Percentiles rank a stretch among this genome's conserved stretches.
Conservation (phyloP, 2,888 invertebrate genomes). For the Mythimna impura region DNA sequence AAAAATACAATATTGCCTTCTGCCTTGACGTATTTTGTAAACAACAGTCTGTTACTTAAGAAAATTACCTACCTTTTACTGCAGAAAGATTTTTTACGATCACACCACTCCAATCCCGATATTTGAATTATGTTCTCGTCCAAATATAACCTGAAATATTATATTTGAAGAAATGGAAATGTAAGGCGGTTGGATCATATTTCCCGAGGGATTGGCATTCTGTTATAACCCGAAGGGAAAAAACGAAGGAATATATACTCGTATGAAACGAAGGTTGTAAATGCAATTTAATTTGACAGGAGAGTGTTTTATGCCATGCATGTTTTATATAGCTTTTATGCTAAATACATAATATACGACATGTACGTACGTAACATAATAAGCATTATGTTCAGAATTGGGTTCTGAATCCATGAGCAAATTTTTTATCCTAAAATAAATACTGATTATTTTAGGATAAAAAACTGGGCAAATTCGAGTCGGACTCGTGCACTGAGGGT, state of each 20-base stretch:
- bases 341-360: too few relatives aligned
- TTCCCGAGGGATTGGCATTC: conserved; percentile 28
- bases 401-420: too few relatives aligned
- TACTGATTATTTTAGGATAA: too few relatives aligned
- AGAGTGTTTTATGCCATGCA: not conserved
- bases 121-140: conserved; percentile 20
- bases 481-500: too few relatives aligned
- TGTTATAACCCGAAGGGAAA: conserved; percentile 13
- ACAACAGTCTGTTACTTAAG: not conserved
- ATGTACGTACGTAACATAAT: too few relatives aligned
- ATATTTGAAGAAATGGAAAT: conserved; percentile 23
- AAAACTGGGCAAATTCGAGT: too few relatives aligned
- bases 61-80: not conserved
- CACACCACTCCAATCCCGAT: not conserved
- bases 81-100: not conserved
- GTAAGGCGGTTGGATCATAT: conserved; percentile 21
- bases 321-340: not conserved
- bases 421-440: too few relatives aligned
- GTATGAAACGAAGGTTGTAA: conserved; percentile 1
- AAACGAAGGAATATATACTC: not conserved
- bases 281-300: conserved; percentile 1
- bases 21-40: not conserved
- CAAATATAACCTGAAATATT: conserved; percentile 18
- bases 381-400: too few relatives aligned
- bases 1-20: not conserved